phyloP scores from a whole-genome alignment of 2,113 vertebrate genomes.

The Scolopax mira region DNA sequence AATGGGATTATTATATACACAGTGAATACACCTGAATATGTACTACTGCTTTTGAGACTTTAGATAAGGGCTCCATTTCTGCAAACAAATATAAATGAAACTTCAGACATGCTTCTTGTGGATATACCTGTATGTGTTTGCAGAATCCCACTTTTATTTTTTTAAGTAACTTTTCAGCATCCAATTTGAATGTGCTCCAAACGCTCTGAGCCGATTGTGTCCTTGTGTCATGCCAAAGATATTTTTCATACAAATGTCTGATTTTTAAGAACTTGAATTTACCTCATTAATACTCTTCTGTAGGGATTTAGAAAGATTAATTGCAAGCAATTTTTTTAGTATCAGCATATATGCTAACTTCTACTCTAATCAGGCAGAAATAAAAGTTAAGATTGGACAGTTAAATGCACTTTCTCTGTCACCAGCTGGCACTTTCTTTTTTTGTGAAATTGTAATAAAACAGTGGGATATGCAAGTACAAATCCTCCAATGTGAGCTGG shows the following conservation, averaged over 20 bases:
- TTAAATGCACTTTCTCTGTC: not conserved
- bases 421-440: not conserved
- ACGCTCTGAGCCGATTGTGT: not conserved
- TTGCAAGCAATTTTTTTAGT: not conserved
- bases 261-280: not conserved
- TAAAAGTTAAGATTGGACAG: not conserved
- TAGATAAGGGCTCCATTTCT: not conserved
- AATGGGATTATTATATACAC: not conserved
- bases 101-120: not conserved
- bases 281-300: not conserved
- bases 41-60: not conserved
- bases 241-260: not conserved
- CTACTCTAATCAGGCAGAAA: not conserved
- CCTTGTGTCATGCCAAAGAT: not conserved
- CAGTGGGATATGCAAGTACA: not conserved
- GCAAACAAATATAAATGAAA: not conserved
- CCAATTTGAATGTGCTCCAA: not conserved
- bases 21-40: not conserved
- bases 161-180: not conserved
- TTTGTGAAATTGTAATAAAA: not conserved
- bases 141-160: not conserved
- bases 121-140: not conserved
- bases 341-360: not conserved
- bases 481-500: not conserved
- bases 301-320: not conserved